A percentile compares a stretch with the other conserved stretches of the same genome.
These are phyloP conservation scores for Pterostichus madidus DNA, from an alignment of 2,888 invertebrate genomes.

Conservation along the genomic window DNA sequence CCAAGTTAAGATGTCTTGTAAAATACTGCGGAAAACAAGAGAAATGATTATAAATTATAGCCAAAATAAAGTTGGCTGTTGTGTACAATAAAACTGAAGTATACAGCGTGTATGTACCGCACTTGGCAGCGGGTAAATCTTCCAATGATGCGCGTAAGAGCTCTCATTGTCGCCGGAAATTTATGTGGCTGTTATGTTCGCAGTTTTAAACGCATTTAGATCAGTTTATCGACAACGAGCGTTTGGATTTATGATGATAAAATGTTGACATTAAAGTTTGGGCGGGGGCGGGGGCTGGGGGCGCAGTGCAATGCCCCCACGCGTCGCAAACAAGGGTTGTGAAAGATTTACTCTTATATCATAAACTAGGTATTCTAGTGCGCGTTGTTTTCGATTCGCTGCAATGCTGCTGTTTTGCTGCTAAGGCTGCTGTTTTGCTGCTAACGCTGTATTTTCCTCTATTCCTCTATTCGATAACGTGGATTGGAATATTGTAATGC, in stretches of 20 bases:
- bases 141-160: conserved; percentile 54
- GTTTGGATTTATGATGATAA: conserved; percentile 55
- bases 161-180: conserved; percentile 53
- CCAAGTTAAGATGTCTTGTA: not conserved
- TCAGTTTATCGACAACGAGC: conserved; percentile 60
- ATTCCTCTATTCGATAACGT: conserved; percentile 1
- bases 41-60: conserved; percentile 31
- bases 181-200: conserved; percentile 56
- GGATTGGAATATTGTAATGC: conserved; percentile 25
- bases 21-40: not conserved
- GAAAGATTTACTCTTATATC: conserved; percentile 49
- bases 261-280: conserved; percentile 46
- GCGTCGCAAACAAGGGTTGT: conserved; percentile 47
- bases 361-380: conserved; percentile 45
- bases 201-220: conserved; percentile 63
- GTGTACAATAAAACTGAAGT: conserved; percentile 45
- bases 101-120: not conserved
- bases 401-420: not conserved
- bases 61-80: conserved; percentile 18
- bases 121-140: conserved; percentile 21
- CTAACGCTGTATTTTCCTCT: conserved; percentile 23
- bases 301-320: not conserved
- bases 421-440: conserved; percentile 20
- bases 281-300: not conserved
- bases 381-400: conserved; percentile 27